Percentiles rank a stretch among this genome's conserved stretches.
Evolutionary conservation across 2,113 vertebrate genomes (phyloP).

Genomic region (Myiopsitta monachus): DNA sequence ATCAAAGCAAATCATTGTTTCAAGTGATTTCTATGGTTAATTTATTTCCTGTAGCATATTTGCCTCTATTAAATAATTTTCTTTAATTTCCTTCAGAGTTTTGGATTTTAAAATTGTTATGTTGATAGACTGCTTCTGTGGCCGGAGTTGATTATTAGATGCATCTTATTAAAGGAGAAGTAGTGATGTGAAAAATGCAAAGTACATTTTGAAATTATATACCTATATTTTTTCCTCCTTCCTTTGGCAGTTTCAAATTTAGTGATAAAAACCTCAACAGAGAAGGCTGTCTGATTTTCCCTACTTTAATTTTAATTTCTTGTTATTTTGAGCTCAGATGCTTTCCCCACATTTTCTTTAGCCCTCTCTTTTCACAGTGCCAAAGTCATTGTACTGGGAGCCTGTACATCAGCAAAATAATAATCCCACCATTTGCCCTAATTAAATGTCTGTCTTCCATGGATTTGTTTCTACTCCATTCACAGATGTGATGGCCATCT

Average conservation of each 20-base stretch:
- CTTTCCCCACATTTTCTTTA: background rate
- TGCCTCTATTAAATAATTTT: rapidly evolving
- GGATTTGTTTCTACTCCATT: background rate
- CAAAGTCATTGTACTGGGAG: background rate
- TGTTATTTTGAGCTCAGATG: background rate
- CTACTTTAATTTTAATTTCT: background rate
- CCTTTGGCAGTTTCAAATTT: background rate
- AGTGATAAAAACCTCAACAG: background rate
- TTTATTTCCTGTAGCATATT: background rate
- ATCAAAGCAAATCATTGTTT: background rate
- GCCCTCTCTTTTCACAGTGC: background rate
- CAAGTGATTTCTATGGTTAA: background rate
- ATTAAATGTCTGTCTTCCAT: conserved; percentile 28
- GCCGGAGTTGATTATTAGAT: background rate
- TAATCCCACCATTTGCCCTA: background rate
- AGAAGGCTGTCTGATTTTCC: background rate
- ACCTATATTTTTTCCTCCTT: background rate
- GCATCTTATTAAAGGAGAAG: background rate
- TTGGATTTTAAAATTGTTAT: background rate
- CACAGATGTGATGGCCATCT: conserved; percentile 42
- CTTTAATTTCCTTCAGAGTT: background rate
- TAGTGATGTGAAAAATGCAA: background rate
- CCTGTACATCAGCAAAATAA: background rate
- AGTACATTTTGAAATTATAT: background rate
- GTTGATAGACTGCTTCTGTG: background rate